Evolutionary conservation across 2,113 vertebrate genomes (phyloP), one percentile per base, ranked within the genome.

Genomic region (Fregata magnificens): DNA sequence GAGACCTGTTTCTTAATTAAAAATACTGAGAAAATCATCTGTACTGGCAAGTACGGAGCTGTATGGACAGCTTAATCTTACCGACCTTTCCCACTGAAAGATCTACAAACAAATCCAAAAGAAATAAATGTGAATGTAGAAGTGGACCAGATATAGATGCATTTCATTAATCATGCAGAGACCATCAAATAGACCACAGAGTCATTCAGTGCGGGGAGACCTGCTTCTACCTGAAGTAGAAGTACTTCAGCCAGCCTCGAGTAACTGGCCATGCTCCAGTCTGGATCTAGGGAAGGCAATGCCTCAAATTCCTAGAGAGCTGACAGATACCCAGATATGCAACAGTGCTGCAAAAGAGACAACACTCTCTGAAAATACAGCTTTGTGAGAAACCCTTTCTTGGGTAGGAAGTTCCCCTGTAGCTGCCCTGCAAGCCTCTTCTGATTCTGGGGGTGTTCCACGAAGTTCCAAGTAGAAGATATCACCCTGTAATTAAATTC

Each of bases 241-340:
- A 95, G 65, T 14, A 45, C 45, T 82, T 58, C 82, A 76, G 47
- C 81, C 85, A 85, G 86, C 53, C 69, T 52, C 0, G 0, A 93
- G 77, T 17, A 70, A 84, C 65, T 74, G 81, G 86, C 81, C 13
- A 11, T 1, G 10, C 65, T 87, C 90, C 90, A 87, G 66, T 5
- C 78, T 84, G 49, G 40, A 79, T 73, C 65, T 34, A 40, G 73
- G 83, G 65, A 97, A 90, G 73, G 90, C 74, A 96, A 85, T 82
- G 70, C 85, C 85, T 96, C n/a, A 13, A 63, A 95, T 94, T 94
- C 92, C 90, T 94, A 66, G 87, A 96, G 70, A 94, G 90, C 81
- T 93, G 85, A 87, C 47, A 71, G 87, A 89, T 11, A 59, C 79
- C 56, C 85, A 76, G 70, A 78, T 45, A 87, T 3, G 38, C 87